Percentiles rank a stretch among this genome's conserved stretches.
These are phyloP conservation scores for Psettodes erumei DNA, from an alignment of 2,113 vertebrate species.

Conservation along the genomic window DNA sequence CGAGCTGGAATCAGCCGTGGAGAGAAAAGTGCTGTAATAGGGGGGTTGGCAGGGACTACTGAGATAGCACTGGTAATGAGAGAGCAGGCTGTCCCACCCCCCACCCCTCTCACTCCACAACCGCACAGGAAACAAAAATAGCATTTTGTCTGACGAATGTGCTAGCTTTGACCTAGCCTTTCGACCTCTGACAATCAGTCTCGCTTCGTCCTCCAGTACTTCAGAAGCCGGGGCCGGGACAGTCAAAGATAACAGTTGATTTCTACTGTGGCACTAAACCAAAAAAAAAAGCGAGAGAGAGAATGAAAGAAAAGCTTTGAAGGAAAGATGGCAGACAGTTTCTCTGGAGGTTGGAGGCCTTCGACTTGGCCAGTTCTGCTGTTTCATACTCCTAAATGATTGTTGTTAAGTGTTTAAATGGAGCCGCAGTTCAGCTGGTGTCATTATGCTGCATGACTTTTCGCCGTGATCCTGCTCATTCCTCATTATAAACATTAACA, in stretches of 20 bases:
- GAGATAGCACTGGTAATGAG: slow-evolving; percentile 82
- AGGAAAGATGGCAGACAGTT: slow-evolving; percentile 58
- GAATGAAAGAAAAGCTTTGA: slow-evolving; percentile 69
- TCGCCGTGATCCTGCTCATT: slow-evolving; percentile 27
- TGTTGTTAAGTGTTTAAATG: slow-evolving; percentile 61
- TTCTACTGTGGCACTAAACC: slow-evolving; percentile 82
- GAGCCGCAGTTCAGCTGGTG: slow-evolving; percentile 22
- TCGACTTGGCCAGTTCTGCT: slow-evolving; percentile 37
- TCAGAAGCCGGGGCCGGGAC: slow-evolving; percentile 77
- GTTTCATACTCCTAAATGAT: slow-evolving; percentile 36
- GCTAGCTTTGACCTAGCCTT: slow-evolving; percentile 92
- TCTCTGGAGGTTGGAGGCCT: slow-evolving; percentile 55
- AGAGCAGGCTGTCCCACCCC: slow-evolving; percentile 66
- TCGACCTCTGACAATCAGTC: slow-evolving; percentile 98
- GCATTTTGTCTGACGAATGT: slow-evolving; percentile 94
- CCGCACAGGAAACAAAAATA: slow-evolving; percentile 95
- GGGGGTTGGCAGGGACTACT: slow-evolving; percentile 87
- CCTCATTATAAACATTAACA: slow-evolving; percentile 72
- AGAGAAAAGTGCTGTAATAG: slow-evolving; percentile 86
- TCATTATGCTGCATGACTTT: slow-evolving; percentile 26
- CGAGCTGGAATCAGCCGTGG: slow-evolving; percentile 79
- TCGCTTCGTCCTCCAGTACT: slow-evolving; percentile 89
- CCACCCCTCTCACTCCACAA: slow-evolving; percentile 85
- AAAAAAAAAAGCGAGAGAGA: slow-evolving; percentile 57
- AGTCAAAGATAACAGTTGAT: slow-evolving; percentile 85